Base-by-base conservation (phyloP, 2,888 invertebrate genomes). In the Balanococcus diminutus region DNA sequence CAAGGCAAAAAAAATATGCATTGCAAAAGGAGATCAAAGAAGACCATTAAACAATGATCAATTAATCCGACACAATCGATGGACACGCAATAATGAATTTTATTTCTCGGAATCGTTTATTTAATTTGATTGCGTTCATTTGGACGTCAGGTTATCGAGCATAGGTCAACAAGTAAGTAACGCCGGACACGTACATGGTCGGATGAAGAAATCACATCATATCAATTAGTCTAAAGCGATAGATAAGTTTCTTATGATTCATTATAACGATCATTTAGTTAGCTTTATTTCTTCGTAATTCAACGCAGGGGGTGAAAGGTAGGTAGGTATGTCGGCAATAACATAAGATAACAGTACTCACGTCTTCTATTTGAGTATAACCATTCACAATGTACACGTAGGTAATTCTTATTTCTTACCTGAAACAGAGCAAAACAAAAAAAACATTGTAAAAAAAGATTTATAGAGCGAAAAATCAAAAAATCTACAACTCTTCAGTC, bases 391-490 rank as follows among this genome's bases (percentile, higher is more conserved):
- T 11, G 8, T 36, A 36, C 36, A 8, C 8, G 42, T 42, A 42
- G 2, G 11, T 42, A 9, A 42, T 42, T 36, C 8, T 36, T 5
- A 42, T 9, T 67, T 67, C 67, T 67, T 67, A 67, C 67, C 67
- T 67, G 67, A 31, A 67, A 67, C 67, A 67, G 28, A 67, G 11
- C 22, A 28, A 46, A 28, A 67, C 14, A 67, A 67, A 16, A 19
- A 22, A 56, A 19, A 56, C 56, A 56, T 56, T 67, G 67, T 67
- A 67, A 56, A 8, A 56, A 31, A 79, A 79, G 75, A 79, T 79
- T 79, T 79, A 79, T 79, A 79, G 75, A 79, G 36, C 75, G 36
- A 79, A 79, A 79, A 79, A 79, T 79, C 75, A 36, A 79, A 79
- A 79, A 79, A 79, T 79, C 75, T 36, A 79, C 75, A 79, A 79